A percentile compares a stretch with the other conserved stretches of the same genome.
Evolutionary conservation across 2,888 invertebrate species (phyloP).

Genomic region (Eilema caniola): DNA sequence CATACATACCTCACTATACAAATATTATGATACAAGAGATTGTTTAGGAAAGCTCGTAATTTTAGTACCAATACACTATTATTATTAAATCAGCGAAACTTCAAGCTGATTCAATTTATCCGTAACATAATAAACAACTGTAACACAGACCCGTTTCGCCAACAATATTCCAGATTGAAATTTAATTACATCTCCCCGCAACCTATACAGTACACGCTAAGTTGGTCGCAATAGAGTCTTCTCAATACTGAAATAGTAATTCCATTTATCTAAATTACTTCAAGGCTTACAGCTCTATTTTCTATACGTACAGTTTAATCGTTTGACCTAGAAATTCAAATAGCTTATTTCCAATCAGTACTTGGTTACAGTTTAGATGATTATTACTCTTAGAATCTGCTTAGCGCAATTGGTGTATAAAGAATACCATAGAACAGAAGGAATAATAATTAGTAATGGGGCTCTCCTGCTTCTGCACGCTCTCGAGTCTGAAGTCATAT

Average conservation of each 20-base stretch:
- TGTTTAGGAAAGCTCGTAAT: background rate
- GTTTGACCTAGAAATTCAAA: conserved; percentile 52
- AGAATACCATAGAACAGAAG: no score
- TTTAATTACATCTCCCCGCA: conserved; percentile 14
- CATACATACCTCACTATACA: no score
- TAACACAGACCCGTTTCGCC: background rate
- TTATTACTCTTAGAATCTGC: background rate
- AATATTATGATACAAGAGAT: no score
- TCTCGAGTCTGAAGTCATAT: no score
- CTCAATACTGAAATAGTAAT: conserved; percentile 36
- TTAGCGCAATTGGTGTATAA: background rate
- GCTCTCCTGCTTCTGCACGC: no score
- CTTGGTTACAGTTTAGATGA: conserved; percentile 20
- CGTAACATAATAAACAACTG: background rate
- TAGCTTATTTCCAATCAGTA: conserved; percentile 52
- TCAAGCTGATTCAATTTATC: background rate
- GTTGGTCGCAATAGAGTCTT: conserved; percentile 30
- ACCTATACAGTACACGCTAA: conserved; percentile 16
- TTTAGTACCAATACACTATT: background rate
- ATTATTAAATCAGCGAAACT: background rate
- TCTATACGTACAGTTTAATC: conserved; percentile 37
- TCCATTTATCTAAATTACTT: conserved; percentile 50
- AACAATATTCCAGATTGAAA: conserved; percentile 3
- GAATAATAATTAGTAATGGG: no score
- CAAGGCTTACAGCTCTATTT: conserved; percentile 44